Evolutionary conservation across 2,113 vertebrate species (phyloP).

Genomic region (Eudorcas thomsonii): DNA sequence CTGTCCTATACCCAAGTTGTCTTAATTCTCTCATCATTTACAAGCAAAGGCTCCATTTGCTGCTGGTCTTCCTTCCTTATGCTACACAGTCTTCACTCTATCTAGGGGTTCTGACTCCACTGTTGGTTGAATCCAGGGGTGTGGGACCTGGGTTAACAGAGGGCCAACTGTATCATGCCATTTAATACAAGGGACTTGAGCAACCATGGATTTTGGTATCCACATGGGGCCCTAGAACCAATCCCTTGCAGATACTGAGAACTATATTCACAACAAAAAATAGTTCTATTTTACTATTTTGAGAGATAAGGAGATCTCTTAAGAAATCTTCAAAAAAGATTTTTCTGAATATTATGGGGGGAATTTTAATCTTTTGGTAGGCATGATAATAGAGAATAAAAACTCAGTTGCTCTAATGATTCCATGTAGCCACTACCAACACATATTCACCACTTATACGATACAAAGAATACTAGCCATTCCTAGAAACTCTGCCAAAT

Average conservation of each 20-base stretch:
- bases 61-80: background rate
- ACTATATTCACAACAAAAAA: background rate
- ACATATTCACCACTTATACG: background rate
- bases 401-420: background rate
- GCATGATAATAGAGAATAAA: background rate
- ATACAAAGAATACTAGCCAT: background rate
- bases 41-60: background rate
- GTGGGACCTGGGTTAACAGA: background rate
- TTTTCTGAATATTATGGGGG: background rate
- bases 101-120: background rate
- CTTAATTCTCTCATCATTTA: background rate
- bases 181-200: background rate
- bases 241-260: background rate
- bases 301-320: background rate
- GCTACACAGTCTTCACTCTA: background rate
- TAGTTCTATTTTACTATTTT: background rate
- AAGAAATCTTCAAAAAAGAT: background rate
- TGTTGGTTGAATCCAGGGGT: background rate
- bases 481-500: background rate
- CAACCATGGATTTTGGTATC: background rate
- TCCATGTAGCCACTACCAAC: background rate
- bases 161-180: background rate
- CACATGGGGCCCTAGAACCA: background rate
- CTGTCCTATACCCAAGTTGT: background rate
- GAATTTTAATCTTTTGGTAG: background rate